These are phyloP conservation scores for Neria commutata DNA, from an alignment of 2,888 invertebrate genomes.

Conservation along the genomic window DNA sequence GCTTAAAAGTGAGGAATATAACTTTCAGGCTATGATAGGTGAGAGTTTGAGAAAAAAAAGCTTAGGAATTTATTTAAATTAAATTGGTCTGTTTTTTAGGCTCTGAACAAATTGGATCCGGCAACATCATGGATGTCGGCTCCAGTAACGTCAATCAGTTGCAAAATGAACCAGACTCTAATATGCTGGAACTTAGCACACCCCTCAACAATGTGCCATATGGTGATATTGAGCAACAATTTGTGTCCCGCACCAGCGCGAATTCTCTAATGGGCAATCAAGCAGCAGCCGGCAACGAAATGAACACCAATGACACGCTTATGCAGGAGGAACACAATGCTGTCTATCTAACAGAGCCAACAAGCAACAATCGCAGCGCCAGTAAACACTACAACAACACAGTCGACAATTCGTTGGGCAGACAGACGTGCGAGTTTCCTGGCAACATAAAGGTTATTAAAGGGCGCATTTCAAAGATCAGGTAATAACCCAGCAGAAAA, in stretches of 20 bases:
- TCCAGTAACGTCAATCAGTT: slow-evolving; percentile 23
- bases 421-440: slow-evolving; percentile 32
- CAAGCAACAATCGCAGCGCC: slow-evolving; percentile 26
- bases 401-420: slow-evolving; percentile 24
- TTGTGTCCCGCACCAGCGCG: slow-evolving; percentile 33
- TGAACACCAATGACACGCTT: slow-evolving; percentile 25
- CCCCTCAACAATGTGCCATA: slow-evolving; percentile 49
- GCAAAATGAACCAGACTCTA: slow-evolving; percentile 46
- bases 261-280: slow-evolving; percentile 21
- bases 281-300: slow-evolving; percentile 23
- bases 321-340: slow-evolving; percentile 13
- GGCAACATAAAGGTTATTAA: slow-evolving; percentile 55
- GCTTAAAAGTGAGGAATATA: slow-evolving; percentile 63
- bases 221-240: slow-evolving; percentile 52
- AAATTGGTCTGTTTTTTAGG: slow-evolving; percentile 35
- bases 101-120: slow-evolving; percentile 49
- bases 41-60: slow-evolving; percentile 9
- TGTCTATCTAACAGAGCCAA: too few relatives aligned
- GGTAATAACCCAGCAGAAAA: slow-evolving; percentile 31
- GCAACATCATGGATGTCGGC: slow-evolving; percentile 53
- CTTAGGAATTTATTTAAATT: not conserved
- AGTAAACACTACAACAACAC: slow-evolving; percentile 42
- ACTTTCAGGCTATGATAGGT: slow-evolving; percentile 50
- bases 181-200: slow-evolving; percentile 59
- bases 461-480: slow-evolving; percentile 57